phyloP scores from a whole-genome alignment of 2,113 vertebrate genomes.

The Tupaia chinensis region DNA sequence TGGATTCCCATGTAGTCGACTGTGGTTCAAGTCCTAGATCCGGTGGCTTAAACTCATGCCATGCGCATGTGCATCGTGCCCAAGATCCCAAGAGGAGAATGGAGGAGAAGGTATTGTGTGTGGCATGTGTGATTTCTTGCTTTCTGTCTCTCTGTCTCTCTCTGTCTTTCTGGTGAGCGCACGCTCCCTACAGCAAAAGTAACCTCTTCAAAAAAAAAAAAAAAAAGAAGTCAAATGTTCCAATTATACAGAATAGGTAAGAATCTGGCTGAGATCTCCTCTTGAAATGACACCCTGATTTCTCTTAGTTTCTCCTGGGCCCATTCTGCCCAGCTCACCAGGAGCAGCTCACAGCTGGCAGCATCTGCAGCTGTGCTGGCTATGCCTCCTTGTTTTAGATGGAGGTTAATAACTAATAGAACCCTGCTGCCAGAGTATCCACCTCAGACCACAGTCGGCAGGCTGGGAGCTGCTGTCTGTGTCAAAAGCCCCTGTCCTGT shows the following conservation, averaged over 20 bases:
- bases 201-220: too few species aligned
- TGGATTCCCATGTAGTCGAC: too few species aligned
- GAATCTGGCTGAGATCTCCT: background rate
- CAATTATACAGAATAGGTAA: background rate
- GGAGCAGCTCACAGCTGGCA: constrained; percentile 66
- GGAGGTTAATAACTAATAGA: constrained; percentile 61
- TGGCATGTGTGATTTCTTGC: too few species aligned
- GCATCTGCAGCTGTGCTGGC: background rate
- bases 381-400: background rate
- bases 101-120: too few species aligned
- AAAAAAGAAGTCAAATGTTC: background rate
- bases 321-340: too few species aligned
- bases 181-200: too few species aligned
- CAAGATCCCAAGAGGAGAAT: too few species aligned
- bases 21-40: too few species aligned
- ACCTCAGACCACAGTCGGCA: background rate
- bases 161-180: too few species aligned
- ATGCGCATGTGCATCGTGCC: too few species aligned
- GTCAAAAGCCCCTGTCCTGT: background rate
- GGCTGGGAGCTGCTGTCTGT: background rate
- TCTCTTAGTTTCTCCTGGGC: background rate
- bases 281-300: background rate
- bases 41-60: too few species aligned
- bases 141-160: too few species aligned
- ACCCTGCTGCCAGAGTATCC: background rate